Evolutionary conservation across 1,140 invertebrate species (phyloP).

Genomic region (Drosophila bocki): DNA sequence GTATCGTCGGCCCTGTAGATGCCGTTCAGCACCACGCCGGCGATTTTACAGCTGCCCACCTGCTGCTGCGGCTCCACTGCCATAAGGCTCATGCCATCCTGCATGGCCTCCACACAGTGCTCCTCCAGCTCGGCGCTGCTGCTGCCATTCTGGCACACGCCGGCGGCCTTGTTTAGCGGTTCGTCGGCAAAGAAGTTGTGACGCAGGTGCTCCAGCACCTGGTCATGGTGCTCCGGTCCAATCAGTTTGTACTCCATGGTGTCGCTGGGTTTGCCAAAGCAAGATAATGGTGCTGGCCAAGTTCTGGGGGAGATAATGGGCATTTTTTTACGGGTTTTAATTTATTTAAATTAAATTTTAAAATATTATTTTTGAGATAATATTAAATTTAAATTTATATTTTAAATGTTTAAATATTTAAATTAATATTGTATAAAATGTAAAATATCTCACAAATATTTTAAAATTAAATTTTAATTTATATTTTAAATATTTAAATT

Average conservation of each 20-base stretch:
- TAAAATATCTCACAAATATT: too few species aligned
- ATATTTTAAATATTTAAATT: too few species aligned
- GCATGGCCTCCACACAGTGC: constrained; percentile 89
- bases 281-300: not conserved
- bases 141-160: constrained; percentile 88
- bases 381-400: too few species aligned
- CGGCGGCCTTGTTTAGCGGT: constrained; percentile 91
- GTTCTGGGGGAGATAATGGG: not conserved
- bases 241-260: constrained; percentile 86
- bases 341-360: not conserved
- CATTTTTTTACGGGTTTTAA: too few species aligned
- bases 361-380: not conserved
- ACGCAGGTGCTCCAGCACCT: constrained; percentile 89
- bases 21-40: constrained; percentile 89
- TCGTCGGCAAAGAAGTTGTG: constrained; percentile 92
- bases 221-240: constrained; percentile 86
- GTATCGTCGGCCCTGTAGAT: constrained; percentile 87
- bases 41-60: constrained; percentile 86
- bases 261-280: too few species aligned
- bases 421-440: too few species aligned
- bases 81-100: constrained; percentile 91
- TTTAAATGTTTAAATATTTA: too few species aligned
- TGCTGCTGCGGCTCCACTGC: constrained; percentile 80
- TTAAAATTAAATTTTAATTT: too few species aligned
- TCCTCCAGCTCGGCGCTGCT: constrained; percentile 90